Evolutionary conservation across 2,797 vertebrate species (phyloP), one percentile per base, ranked within the genome.

Genomic region (Anniella stebbinsi): DNA sequence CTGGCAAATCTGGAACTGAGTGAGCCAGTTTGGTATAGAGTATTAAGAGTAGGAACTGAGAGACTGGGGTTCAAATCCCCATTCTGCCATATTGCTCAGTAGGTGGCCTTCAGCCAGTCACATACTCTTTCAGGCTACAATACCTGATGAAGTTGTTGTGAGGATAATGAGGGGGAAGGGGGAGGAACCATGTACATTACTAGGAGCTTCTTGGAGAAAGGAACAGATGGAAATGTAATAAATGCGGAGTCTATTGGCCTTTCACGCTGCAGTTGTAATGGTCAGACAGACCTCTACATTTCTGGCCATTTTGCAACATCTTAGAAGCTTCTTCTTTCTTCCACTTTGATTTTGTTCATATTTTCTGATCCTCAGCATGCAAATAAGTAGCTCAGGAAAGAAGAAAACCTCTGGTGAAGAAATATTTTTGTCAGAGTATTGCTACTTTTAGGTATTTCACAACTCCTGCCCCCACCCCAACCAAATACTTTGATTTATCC

Each of bases 401-500:
- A 57, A 21, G 17, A 54, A 88, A 72, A 3, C 2, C 30, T 12
- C 41, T 12, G 25, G 60, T 78, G 36, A 90, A 90, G 60, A 77
- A 83, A 38, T 86, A 63, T 76, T 66, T 76, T 57, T 76, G 63
- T 30, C 38, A 77, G 17, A 77, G 51, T 33, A 84, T 9, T 69
- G 28, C 21, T 69, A 70, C 54, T 85, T 89, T 57, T 60, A 70
- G 63, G n/a, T n/a, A 86, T 82, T 77, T 83, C 45, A 82, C 54
- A 45, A 73, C 38, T 23, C 11, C 54, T 23, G 2, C 86, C 45
- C 69, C 82, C 78, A 84, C 60, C 23, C 60, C 60, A 63, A 21
- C 60, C 17, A 63, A 63, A 89, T n/a, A 41, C 25, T 57, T 67
- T 87, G 85, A 83, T 87, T 90, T 84, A 87, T 78, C 45, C 38